phyloP scores from a whole-genome alignment of 2,888 invertebrate species.

The Melanargia galathea region DNA sequence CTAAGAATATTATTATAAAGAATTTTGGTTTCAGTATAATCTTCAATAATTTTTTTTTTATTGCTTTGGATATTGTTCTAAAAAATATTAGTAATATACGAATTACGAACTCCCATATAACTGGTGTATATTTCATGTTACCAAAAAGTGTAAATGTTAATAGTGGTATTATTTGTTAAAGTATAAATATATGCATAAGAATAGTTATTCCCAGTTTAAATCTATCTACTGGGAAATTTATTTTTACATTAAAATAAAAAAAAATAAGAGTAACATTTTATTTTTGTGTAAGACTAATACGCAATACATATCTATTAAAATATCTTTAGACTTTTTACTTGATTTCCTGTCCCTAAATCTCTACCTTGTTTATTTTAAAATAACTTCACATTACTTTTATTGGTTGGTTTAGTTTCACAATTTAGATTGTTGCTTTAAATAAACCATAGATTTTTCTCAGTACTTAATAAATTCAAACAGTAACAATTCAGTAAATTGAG shows the following conservation, averaged over 20 bases:
- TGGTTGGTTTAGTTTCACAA: too few relatives aligned
- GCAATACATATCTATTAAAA: constrained; percentile 76
- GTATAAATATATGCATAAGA: constrained; percentile 71
- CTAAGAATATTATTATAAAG: too few relatives aligned
- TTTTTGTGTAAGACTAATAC: constrained; percentile 80
- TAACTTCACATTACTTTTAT: too few relatives aligned
- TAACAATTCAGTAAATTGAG: too few relatives aligned
- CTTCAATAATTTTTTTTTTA: not conserved
- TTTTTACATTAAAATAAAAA: constrained; percentile 70
- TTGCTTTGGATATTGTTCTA: constrained; percentile 9
- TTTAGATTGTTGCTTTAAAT: too few relatives aligned
- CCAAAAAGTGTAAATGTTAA: constrained; percentile 61
- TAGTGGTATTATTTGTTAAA: constrained; percentile 66
- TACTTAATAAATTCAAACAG: too few relatives aligned
- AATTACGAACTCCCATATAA: constrained; percentile 24
- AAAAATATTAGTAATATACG: constrained; percentile 13
- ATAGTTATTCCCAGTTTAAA: constrained; percentile 75
- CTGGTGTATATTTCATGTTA: constrained; percentile 70
- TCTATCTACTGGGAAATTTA: constrained; percentile 73
- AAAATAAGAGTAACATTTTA: constrained; percentile 72
- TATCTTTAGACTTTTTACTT: constrained; percentile 43
- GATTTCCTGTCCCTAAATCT: constrained; percentile 29
- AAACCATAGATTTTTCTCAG: too few relatives aligned
- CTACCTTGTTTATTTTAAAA: too few relatives aligned
- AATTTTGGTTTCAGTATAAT: not conserved